These are phyloP conservation scores for Diabrotica undecimpunctata DNA, from an alignment of 1,140 invertebrate species.

Conservation along the genomic window DNA sequence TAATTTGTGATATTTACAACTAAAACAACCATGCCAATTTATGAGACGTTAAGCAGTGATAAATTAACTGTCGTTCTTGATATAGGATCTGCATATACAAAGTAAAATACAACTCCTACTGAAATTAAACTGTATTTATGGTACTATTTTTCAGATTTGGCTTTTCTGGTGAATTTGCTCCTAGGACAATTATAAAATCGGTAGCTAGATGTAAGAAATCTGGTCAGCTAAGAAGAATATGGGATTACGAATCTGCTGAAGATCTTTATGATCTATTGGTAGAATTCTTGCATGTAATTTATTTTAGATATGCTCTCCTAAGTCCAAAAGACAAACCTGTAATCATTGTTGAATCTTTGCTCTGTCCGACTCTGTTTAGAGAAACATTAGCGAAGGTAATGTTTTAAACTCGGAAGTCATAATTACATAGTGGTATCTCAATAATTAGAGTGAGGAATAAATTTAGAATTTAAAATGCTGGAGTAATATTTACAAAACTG, in stretches of 20 bases:
- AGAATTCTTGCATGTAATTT: conserved; percentile 83
- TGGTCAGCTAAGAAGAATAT: conserved; percentile 62
- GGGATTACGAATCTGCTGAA: conserved; percentile 65
- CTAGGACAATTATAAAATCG: conserved; percentile 81
- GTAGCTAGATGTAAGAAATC: conserved; percentile 67
- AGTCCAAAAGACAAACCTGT: conserved; percentile 91
- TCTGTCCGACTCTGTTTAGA: conserved; percentile 75
- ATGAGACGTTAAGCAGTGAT: conserved; percentile 77
- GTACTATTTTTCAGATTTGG: conserved; percentile 68
- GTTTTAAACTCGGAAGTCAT: not conserved
- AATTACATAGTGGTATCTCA: conserved; percentile 5
- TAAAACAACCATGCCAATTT: conserved; percentile 56
- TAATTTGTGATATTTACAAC: not conserved
- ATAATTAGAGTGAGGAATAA: not conserved
- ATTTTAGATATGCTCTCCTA: conserved; percentile 74
- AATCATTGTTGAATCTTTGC: conserved; percentile 85
- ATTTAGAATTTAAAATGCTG: too few relatives aligned
- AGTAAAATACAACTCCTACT: conserved; percentile 59
- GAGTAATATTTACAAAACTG: too few relatives aligned
- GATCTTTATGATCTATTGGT: conserved; percentile 83
- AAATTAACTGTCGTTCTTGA: conserved; percentile 88
- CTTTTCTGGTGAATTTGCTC: conserved; percentile 82
- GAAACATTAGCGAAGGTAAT: conserved; percentile 75
- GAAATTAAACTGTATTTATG: not conserved
- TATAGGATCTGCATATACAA: conserved; percentile 88